A percentile compares a stretch with the other conserved stretches of the same genome.
These are phyloP conservation scores for Myotis myotis DNA, from an alignment of 2,797 vertebrate genomes.

Conservation along the genomic window DNA sequence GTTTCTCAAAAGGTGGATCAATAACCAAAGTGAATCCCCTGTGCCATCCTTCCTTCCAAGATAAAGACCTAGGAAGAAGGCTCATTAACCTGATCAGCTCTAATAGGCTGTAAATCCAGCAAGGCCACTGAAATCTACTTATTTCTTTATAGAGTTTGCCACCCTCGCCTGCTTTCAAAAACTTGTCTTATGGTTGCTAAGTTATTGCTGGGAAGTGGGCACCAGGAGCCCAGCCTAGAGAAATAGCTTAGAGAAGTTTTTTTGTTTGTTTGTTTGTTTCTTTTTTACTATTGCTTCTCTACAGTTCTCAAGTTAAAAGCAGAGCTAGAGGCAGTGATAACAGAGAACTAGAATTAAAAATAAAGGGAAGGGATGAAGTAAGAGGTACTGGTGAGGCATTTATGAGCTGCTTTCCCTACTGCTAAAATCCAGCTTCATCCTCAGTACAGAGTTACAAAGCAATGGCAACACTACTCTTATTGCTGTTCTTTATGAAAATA, in stretches of 20 bases:
- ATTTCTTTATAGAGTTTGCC: background rate
- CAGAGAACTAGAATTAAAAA: background rate
- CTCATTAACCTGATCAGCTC: background rate
- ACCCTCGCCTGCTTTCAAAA: background rate
- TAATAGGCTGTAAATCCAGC: background rate
- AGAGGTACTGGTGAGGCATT: background rate
- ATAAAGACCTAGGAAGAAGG: background rate
- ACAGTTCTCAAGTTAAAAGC: background rate
- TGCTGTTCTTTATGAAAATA: background rate
- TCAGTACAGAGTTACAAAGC: background rate
- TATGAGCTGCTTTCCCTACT: background rate
- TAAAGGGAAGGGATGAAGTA: background rate
- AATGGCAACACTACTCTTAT: background rate
- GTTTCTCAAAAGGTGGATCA: background rate
- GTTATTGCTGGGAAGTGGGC: background rate
- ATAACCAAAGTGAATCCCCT: background rate
- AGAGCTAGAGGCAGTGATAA: background rate
- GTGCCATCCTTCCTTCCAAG: background rate
- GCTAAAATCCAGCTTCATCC: background rate
- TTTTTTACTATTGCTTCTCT: background rate
- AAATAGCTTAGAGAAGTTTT: background rate
- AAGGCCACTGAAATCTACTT: background rate
- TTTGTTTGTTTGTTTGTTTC: background rate
- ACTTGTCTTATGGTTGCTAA: background rate
- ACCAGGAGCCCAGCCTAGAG: background rate